Evolutionary conservation across 2,797 vertebrate species (phyloP).

Genomic region (Aselliscus stoliczkanus): DNA sequence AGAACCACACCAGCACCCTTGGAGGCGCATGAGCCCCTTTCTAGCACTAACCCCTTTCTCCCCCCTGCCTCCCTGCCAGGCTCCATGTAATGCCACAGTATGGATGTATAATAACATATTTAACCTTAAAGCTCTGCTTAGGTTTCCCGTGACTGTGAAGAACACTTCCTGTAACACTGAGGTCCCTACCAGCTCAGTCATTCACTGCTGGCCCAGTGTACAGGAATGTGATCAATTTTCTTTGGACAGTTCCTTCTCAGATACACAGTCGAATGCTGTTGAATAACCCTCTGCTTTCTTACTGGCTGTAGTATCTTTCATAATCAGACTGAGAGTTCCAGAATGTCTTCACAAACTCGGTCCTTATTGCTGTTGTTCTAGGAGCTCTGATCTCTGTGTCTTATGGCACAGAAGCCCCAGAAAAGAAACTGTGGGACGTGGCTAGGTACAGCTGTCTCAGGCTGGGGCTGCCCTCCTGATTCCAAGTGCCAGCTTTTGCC

Average conservation of each 20-base stretch:
- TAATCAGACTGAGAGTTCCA: background rate
- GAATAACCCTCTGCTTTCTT: background rate
- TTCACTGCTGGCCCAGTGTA: background rate
- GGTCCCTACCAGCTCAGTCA: background rate
- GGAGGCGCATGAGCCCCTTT: background rate
- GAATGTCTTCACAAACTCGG: background rate
- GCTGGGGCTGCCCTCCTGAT: background rate
- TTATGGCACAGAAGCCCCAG: background rate
- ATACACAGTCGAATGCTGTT: background rate
- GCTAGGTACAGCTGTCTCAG: background rate
- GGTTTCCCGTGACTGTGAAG: background rate
- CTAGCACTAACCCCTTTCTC: fast-evolving
- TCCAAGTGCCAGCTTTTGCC: background rate
- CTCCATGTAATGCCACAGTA: fast-evolving
- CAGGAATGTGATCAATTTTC: background rate
- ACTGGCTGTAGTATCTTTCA: background rate
- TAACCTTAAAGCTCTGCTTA: too few relatives aligned
- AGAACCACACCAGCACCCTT: fast-evolving
- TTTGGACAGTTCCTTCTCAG: background rate
- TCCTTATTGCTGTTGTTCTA: background rate
- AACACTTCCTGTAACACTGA: background rate
- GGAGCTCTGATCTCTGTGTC: background rate
- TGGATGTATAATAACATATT: background rate
- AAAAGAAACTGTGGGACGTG: too few relatives aligned
- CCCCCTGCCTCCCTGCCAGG: fast-evolving